Evolutionary conservation across 1,140 invertebrate genomes (phyloP).

Genomic region (Drosophila erecta): DNA sequence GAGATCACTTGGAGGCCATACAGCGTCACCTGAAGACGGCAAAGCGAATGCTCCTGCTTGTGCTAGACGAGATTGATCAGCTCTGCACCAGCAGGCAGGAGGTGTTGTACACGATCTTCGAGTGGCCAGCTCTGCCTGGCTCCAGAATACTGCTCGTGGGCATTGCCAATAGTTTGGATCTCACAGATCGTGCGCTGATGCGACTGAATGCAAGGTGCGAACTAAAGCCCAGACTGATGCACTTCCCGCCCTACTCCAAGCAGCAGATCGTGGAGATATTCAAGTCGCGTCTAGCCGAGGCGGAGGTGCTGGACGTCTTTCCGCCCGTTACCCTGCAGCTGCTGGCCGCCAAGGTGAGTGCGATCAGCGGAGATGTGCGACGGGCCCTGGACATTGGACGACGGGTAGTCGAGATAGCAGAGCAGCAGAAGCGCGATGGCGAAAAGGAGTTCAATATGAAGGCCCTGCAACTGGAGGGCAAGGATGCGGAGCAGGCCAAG

Average conservation of each 20-base stretch:
- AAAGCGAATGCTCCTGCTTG: constrained; percentile 91
- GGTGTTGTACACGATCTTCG: constrained; percentile 96
- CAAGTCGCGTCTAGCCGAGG: constrained; percentile 89
- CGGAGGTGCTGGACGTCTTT: constrained; percentile 90
- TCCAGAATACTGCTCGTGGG: constrained; percentile 94
- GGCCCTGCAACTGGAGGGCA: constrained; percentile 55
- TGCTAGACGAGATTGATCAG: constrained; percentile 99
- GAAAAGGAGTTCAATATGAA: constrained; percentile 66
- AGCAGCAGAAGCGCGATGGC: constrained; percentile 85
- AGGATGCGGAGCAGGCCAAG: constrained; percentile 14
- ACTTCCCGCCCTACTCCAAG: constrained; percentile 97
- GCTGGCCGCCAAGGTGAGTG: constrained; percentile 97
- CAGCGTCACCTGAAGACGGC: constrained; percentile 89
- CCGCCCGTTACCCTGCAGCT: constrained; percentile 93
- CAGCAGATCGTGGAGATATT: constrained; percentile 96
- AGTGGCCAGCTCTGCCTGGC: constrained; percentile 91
- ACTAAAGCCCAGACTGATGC: constrained; percentile 90
- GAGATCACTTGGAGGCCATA: constrained; percentile 87
- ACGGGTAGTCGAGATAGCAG: constrained; percentile 92
- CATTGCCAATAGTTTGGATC: constrained; percentile 97
- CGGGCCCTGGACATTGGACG: constrained; percentile 96
- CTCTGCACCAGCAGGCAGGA: constrained; percentile 91
- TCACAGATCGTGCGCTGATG: constrained; percentile 96
- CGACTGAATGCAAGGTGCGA: constrained; percentile 91
- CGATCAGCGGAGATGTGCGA: constrained; percentile 96